These are phyloP conservation scores for Pachypsylla venusta DNA, from an alignment of 1,140 invertebrate genomes.

Conservation along the genomic window DNA sequence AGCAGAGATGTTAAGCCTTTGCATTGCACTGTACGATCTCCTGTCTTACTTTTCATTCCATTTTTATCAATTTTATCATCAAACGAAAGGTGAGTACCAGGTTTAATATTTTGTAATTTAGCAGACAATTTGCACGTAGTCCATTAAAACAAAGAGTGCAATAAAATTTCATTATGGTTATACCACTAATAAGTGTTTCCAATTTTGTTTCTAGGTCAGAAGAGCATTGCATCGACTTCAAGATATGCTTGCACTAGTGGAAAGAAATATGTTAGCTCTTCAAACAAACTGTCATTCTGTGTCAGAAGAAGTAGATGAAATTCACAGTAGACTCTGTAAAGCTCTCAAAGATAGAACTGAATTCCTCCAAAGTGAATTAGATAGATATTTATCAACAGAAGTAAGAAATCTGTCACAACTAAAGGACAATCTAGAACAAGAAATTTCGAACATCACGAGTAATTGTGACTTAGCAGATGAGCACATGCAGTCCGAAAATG, in stretches of 20 bases:
- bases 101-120: too few relatives aligned
- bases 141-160: too few relatives aligned
- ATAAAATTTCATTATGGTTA: too few relatives aligned
- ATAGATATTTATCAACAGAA: slow-evolving; percentile 71
- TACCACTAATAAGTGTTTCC: too few relatives aligned
- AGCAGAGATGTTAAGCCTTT: too few relatives aligned
- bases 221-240: slow-evolving; percentile 70
- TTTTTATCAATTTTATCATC: too few relatives aligned
- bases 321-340: slow-evolving; percentile 72
- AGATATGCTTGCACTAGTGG: slow-evolving; percentile 64
- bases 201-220: slow-evolving; percentile 39
- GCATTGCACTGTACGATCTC: too few relatives aligned
- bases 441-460: slow-evolving; percentile 81
- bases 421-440: slow-evolving; percentile 84
- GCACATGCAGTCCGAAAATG: slow-evolving; percentile 64
- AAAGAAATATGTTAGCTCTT: slow-evolving; percentile 68
- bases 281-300: slow-evolving; percentile 73
- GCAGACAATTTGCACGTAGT: too few relatives aligned
- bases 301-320: slow-evolving; percentile 82
- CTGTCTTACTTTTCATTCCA: too few relatives aligned
- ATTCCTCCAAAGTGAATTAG: slow-evolving; percentile 71
- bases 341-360: slow-evolving; percentile 84
- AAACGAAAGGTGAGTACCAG: too few relatives aligned
- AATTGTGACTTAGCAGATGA: slow-evolving; percentile 95
- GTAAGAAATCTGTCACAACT: slow-evolving; percentile 62